Evolutionary conservation across 1,140 invertebrate species (phyloP).

Genomic region (Pinna nobilis): DNA sequence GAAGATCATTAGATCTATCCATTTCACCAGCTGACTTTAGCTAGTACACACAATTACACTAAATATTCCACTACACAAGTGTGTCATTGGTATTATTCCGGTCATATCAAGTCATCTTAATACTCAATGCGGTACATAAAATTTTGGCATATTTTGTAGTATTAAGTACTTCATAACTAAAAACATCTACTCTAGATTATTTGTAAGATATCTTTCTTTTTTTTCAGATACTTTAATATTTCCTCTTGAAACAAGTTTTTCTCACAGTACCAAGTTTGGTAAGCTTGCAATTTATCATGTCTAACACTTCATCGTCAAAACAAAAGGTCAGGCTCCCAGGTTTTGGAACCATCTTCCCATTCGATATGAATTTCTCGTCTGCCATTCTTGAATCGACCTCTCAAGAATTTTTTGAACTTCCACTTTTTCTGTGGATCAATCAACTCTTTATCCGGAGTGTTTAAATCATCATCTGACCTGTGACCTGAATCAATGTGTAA

Average conservation of each 20-base stretch:
- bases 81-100: too few relatives aligned
- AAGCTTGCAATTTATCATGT: neutral
- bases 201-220: neutral
- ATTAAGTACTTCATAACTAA: too few relatives aligned
- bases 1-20: too few relatives aligned
- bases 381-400: conserved; percentile 18
- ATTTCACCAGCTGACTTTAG: too few relatives aligned
- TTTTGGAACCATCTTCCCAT: conserved; percentile 1
- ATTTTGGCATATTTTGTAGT: too few relatives aligned
- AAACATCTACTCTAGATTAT: too few relatives aligned
- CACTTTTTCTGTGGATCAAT: neutral
- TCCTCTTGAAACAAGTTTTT: conserved; percentile 15
- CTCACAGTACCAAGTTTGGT: conserved; percentile 4
- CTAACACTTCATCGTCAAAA: conserved; percentile 9
- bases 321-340: conserved; percentile 28
- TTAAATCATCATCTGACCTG: neutral
- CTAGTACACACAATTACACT: too few relatives aligned
- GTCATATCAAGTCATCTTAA: too few relatives aligned
- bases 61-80: too few relatives aligned
- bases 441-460: neutral
- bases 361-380: neutral
- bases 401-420: conserved; percentile 3
- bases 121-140: too few relatives aligned
- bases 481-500: conserved; percentile 8
- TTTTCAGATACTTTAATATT: neutral